Percentiles rank a stretch among this genome's conserved stretches.
Evolutionary conservation across 2,888 invertebrate species (phyloP).

Genomic region (Horisme vitalbata): DNA sequence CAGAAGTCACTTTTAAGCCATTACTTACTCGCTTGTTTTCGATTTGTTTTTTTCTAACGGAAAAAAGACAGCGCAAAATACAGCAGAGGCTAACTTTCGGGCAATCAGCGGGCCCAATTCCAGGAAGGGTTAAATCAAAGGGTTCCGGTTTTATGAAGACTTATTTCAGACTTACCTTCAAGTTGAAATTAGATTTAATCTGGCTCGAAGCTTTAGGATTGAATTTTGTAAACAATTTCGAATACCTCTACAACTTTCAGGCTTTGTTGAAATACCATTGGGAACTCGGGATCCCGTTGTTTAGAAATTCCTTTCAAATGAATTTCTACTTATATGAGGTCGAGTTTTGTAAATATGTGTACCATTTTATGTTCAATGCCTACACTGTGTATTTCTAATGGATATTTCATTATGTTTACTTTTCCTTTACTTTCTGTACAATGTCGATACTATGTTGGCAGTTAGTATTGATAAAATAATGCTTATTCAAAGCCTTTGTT

Average conservation of each 20-base stretch:
- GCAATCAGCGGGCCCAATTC: slow-evolving; percentile 79
- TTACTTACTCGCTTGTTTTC: slow-evolving; percentile 78
- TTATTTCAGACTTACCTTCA: slow-evolving; percentile 82
- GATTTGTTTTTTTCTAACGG: slow-evolving; percentile 74
- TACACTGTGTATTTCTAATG: slow-evolving; percentile 50
- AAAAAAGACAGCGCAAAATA: slow-evolving; percentile 70
- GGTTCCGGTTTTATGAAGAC: slow-evolving; percentile 82
- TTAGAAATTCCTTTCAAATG: slow-evolving; percentile 79
- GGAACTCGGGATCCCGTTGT: slow-evolving; percentile 74
- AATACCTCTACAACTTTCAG: slow-evolving; percentile 80
- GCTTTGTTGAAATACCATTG: slow-evolving; percentile 81
- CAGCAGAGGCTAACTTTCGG: slow-evolving; percentile 74
- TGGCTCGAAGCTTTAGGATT: slow-evolving; percentile 81
- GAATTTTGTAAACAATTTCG: slow-evolving; percentile 83
- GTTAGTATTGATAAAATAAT: slow-evolving; percentile 1
- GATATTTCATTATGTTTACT: slow-evolving; percentile 66
- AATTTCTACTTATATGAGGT: slow-evolving; percentile 74
- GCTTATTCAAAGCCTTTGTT: slow-evolving; percentile 5
- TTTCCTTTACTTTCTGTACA: slow-evolving; percentile 35
- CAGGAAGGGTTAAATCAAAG: slow-evolving; percentile 81
- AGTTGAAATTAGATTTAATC: slow-evolving; percentile 83
- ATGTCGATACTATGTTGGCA: slow-evolving; percentile 13
- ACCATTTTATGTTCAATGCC: slow-evolving; percentile 61
- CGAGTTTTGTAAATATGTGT: slow-evolving; percentile 64
- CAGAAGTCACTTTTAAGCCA: slow-evolving; percentile 73